phyloP scores from a whole-genome alignment of 2,113 vertebrate genomes.

The Mirounga angustirostris region DNA sequence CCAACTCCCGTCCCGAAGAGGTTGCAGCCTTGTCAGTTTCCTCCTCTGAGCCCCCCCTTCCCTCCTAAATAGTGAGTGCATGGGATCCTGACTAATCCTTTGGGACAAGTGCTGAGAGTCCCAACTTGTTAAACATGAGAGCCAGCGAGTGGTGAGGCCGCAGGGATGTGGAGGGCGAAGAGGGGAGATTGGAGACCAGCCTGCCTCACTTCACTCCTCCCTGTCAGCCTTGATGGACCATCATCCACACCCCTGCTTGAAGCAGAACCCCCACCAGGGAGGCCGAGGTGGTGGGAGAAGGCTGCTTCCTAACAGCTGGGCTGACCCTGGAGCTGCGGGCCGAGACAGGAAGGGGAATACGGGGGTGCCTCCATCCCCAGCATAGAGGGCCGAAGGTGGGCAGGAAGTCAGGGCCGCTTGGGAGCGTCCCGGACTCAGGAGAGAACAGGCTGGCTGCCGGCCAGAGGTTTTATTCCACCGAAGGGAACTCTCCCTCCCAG shows the following conservation, averaged over 20 bases:
- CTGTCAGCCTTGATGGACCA: background rate
- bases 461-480: background rate
- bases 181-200: background rate
- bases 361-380: background rate
- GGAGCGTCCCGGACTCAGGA: background rate
- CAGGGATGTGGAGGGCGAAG: rapidly evolving
- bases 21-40: rapidly evolving
- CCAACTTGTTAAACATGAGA: background rate
- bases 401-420: background rate
- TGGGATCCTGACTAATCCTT: background rate
- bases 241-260: background rate
- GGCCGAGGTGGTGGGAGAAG: background rate
- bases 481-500: background rate
- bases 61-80: background rate
- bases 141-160: background rate
- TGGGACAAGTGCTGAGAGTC: background rate
- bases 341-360: background rate
- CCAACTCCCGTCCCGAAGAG: background rate
- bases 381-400: rapidly evolving
- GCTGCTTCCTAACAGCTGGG: background rate
- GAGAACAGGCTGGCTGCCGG: background rate
- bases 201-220: rapidly evolving
- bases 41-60: background rate
- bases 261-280: background rate
- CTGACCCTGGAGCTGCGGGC: background rate